Conservation (phyloP, 2,797 vertebrate species). For the Chromobotia macracanthus region DNA sequence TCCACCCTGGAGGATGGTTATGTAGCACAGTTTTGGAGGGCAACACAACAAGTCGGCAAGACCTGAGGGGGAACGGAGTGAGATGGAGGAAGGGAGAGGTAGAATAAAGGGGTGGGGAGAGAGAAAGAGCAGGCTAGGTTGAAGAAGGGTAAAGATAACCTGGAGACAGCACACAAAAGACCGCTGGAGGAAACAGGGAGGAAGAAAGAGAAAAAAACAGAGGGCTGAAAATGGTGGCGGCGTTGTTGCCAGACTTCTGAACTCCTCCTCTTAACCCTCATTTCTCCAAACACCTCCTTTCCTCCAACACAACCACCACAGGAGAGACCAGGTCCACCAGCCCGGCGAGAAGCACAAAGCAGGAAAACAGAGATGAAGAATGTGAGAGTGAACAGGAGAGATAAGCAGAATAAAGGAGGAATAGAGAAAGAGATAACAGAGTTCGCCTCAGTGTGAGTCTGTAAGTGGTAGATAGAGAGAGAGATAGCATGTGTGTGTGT, state of each 20-base stretch:
- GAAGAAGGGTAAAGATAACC: conserved; percentile 47
- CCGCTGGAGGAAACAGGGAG: conserved; percentile 46
- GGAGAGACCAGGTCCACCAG: conserved; percentile 32
- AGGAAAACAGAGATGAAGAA: conserved; percentile 22
- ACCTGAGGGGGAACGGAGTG: conserved; percentile 68
- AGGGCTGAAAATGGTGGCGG: conserved; percentile 45
- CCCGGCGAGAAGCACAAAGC: conserved; percentile 39
- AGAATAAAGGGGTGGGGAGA: conserved; percentile 68
- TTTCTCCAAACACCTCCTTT: conserved; percentile 32
- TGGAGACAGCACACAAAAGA: conserved; percentile 38
- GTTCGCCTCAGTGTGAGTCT: conserved; percentile 49
- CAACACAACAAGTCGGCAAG: conserved; percentile 91
- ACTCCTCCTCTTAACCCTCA: conserved; percentile 37
- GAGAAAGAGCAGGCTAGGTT: conserved; percentile 79
- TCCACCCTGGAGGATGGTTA: conserved; percentile 91
- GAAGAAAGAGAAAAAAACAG: conserved; percentile 55
- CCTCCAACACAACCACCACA: conserved; percentile 64
- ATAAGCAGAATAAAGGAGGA: conserved; percentile 48
- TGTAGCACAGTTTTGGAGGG: conserved; percentile 89
- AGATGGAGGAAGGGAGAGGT: conserved; percentile 75
- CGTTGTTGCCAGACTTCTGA: conserved; percentile 43
- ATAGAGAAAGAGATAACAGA: conserved; percentile 52
- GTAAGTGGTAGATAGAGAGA: conserved; percentile 43
- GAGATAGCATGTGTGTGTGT: conserved; percentile 62
- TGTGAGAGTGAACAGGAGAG: conserved; percentile 41